Percentiles rank a stretch among this genome's conserved stretches.
These are phyloP conservation scores for Nannoperca australis DNA, from an alignment of 2,797 vertebrate genomes.

Conservation along the genomic window DNA sequence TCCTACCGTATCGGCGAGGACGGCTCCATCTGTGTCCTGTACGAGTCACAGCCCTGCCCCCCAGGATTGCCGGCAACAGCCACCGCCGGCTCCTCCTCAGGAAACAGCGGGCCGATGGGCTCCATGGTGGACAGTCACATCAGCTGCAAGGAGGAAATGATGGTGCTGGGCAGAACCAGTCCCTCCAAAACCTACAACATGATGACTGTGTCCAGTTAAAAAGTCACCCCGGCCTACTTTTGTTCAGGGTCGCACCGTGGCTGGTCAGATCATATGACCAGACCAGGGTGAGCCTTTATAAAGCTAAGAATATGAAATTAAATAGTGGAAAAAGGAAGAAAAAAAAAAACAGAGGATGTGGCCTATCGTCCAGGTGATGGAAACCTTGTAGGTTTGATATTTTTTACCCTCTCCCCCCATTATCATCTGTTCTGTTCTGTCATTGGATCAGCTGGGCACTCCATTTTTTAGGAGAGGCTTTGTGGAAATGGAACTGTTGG, in stretches of 20 bases:
- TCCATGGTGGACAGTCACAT: slow-evolving; percentile 96
- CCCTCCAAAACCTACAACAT: slow-evolving; percentile 98
- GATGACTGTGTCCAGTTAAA: slow-evolving; percentile 99
- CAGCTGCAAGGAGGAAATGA: slow-evolving; percentile 99
- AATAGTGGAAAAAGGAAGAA: slow-evolving; percentile 78
- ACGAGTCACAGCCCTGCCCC: slow-evolving; percentile 90
- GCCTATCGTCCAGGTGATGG: slow-evolving; percentile 91
- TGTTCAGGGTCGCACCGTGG: slow-evolving; percentile 75
- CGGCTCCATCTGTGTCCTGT: slow-evolving; percentile 97
- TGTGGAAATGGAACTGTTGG: slow-evolving; percentile 88
- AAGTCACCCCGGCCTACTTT: slow-evolving; percentile 61
- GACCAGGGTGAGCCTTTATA: slow-evolving; percentile 78
- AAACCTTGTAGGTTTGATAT: slow-evolving; percentile 86
- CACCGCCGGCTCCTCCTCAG: slow-evolving; percentile 70
- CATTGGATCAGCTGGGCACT: slow-evolving; percentile 84
- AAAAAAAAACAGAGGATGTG: slow-evolving; percentile 87
- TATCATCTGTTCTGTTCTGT: slow-evolving; percentile 89
- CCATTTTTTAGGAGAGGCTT: slow-evolving; percentile 85
- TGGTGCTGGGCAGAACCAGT: slow-evolving; percentile 93
- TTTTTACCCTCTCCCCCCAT: slow-evolving; percentile 64
- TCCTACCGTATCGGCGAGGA: slow-evolving; percentile 97
- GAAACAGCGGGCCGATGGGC: slow-evolving; percentile 76
- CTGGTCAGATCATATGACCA: slow-evolving; percentile 63
- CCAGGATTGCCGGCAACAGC: slow-evolving; percentile 52
- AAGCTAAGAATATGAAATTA: slow-evolving; percentile 83